These are phyloP conservation scores for Pteropus alecto DNA, from an alignment of 2,113 vertebrate genomes.

Conservation along the genomic window DNA sequence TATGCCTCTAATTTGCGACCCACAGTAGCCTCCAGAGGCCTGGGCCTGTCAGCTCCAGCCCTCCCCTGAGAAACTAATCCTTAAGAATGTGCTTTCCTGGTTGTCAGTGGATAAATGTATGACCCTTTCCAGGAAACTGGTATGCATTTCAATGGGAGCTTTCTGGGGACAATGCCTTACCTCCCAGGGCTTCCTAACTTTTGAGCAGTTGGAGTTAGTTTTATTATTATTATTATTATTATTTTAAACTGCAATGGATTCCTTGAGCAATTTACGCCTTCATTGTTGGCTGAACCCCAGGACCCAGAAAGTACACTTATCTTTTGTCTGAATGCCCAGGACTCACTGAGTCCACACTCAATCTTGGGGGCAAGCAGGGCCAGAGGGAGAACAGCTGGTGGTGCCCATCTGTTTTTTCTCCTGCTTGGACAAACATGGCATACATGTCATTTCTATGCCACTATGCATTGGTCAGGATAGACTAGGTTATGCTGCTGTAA, in stretches of 20 bases:
- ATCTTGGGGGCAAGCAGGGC: background rate
- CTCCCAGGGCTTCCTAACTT: background rate
- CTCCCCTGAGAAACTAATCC: background rate
- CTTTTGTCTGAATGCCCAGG: background rate
- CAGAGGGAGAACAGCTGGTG: background rate
- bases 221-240: background rate
- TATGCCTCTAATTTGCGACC: background rate
- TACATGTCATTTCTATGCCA: background rate
- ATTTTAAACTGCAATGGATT: background rate
- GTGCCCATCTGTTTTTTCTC: background rate
- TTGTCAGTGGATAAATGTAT: background rate
- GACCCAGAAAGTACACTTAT: background rate
- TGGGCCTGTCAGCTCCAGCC: background rate
- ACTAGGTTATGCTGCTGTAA: background rate
- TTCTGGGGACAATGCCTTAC: conserved; percentile 15
- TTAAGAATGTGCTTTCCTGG: background rate
- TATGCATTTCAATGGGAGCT: conserved; percentile 33
- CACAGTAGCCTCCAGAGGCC: background rate
- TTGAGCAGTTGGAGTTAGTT: background rate
- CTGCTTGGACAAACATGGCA: background rate
- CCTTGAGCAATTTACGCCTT: background rate
- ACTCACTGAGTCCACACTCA: background rate
- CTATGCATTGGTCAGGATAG: background rate
- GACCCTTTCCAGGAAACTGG: background rate
- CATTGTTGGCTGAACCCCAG: background rate